Base-by-base conservation (phyloP, 64 coral and sea anemone genomes). In the Pocillopora verrucosa region DNA sequence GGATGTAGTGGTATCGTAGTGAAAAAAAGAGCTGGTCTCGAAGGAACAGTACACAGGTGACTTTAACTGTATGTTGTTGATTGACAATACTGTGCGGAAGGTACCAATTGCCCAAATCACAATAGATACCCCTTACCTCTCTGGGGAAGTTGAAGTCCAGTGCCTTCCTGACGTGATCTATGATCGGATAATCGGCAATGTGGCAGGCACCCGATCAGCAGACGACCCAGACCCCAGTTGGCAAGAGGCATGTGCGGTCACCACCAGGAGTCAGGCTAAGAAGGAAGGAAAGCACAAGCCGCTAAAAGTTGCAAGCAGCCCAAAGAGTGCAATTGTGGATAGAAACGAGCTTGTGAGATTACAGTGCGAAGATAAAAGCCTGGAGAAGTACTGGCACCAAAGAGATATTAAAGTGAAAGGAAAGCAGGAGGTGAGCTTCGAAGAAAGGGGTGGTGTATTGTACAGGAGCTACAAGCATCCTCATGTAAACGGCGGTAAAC, bases 1-100 rank as follows among this genome's bases (percentile, higher is more conserved):
- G 86, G 92, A 13, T 93, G 86, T 88, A 93, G 92, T 80, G 78
- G 70, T 61, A 79, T 89, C 11, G 86, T 88, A 22, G 69, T 89
- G 20, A 30, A 82, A 60, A 41, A 86, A 68, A 25, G 51, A 45
- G 1, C 26, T 92, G 36, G 68, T 74, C 9, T 56, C n/a, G 14
- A 56, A 87, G 36, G 36, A 87, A 30, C 61, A 65, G 16, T 86
- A 19, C 10, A 87, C 90, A 11, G 82, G 90, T 38, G 13, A 65
- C 62, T 65, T 51, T 51, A 51, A 51, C 30, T 51, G 41, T 7
- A 4, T 4, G 41, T 51, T 51, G 41, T 7, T 51, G 0, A 83
- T 83, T 2, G 80, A 83, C 35, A 83, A 83, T 16, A 83, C 86
- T 30, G 86, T 58, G 13, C 56, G 57, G 41, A 58, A 75, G n/a